Percentiles rank a stretch among this genome's conserved stretches.
Conservation (phyloP, 2,888 invertebrate species). For the Leptopterna dolabrata region DNA sequence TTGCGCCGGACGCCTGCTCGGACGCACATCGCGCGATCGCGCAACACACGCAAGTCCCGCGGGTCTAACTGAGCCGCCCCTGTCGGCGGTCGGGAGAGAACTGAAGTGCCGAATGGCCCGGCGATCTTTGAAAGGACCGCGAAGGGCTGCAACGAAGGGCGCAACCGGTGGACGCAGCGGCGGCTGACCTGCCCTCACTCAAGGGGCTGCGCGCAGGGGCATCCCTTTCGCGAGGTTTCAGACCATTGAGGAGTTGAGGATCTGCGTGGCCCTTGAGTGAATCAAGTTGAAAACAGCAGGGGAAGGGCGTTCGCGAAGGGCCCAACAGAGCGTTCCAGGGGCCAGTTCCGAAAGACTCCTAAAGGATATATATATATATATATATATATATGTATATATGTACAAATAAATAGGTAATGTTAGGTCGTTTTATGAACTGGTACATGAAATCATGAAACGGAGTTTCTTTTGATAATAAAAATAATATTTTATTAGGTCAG, state of each 20-base stretch:
- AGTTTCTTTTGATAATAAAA: no score
- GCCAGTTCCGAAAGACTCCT: no score
- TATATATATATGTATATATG: no score
- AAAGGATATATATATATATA: no score
- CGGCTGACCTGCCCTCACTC: not conserved
- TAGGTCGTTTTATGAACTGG: no score
- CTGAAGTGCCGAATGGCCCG: not conserved
- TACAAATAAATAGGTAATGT: no score
- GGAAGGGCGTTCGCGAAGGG: no score
- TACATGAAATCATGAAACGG: no score
- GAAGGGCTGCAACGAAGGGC: not conserved
- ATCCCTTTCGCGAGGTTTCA: not conserved
- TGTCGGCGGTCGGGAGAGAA: not conserved
- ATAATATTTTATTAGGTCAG: no score
- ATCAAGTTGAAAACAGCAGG: no score
- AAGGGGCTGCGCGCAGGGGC: not conserved
- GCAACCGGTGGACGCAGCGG: constrained; percentile 4
- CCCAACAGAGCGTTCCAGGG: no score
- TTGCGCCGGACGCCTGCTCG: not conserved
- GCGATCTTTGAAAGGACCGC: not conserved
- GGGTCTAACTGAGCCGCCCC: not conserved
- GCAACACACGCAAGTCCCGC: not conserved
- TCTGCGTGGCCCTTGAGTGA: no score
- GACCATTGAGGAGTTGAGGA: not conserved
- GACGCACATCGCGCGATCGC: not conserved